Conservation (phyloP, 1,140 invertebrate species). For the Drosophila repleta region DNA sequence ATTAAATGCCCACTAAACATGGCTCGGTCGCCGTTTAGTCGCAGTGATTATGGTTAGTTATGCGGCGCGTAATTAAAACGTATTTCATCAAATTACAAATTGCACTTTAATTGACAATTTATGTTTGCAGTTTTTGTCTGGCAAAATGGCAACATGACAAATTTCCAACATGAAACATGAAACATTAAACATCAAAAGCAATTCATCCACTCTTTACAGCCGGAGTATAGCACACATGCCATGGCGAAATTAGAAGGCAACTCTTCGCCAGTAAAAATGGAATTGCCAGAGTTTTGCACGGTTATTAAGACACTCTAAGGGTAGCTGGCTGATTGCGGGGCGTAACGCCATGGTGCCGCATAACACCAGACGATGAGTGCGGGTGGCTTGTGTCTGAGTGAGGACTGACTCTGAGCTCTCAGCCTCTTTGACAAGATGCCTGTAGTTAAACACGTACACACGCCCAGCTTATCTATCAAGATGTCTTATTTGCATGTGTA, state of each 20-base stretch:
- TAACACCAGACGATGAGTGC: background rate
- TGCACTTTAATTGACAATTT: slow-evolving; percentile 48
- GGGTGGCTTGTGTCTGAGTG: slow-evolving; percentile 55
- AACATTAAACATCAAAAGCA: slow-evolving; percentile 24
- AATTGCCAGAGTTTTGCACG: slow-evolving; percentile 43
- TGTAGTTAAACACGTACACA: slow-evolving; percentile 69
- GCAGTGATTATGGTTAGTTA: slow-evolving; percentile 68
- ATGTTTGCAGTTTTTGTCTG: slow-evolving; percentile 24
- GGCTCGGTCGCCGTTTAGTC: slow-evolving; percentile 18
- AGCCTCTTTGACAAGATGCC: slow-evolving; percentile 31
- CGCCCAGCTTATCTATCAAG: slow-evolving; percentile 55
- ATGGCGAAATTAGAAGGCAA: slow-evolving; percentile 64
- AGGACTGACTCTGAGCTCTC: slow-evolving; percentile 42
- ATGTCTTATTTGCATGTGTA: slow-evolving; percentile 30
- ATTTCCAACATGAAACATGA: slow-evolving; percentile 29
- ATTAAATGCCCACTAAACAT: slow-evolving; percentile 68
- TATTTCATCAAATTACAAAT: slow-evolving; percentile 26
- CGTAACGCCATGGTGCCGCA: slow-evolving; percentile 15
- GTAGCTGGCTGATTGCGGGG: slow-evolving; percentile 23
- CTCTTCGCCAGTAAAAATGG: slow-evolving; percentile 32
- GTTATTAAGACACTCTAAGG: slow-evolving; percentile 31
- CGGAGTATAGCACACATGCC: slow-evolving; percentile 50
- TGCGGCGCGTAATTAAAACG: slow-evolving; percentile 28
- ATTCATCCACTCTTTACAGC: slow-evolving; percentile 48
- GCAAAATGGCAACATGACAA: slow-evolving; percentile 17